Percentiles rank a stretch among this genome's conserved stretches.
Conservation (phyloP, 2,113 vertebrate species). For the Pyxicephalus adspersus region DNA sequence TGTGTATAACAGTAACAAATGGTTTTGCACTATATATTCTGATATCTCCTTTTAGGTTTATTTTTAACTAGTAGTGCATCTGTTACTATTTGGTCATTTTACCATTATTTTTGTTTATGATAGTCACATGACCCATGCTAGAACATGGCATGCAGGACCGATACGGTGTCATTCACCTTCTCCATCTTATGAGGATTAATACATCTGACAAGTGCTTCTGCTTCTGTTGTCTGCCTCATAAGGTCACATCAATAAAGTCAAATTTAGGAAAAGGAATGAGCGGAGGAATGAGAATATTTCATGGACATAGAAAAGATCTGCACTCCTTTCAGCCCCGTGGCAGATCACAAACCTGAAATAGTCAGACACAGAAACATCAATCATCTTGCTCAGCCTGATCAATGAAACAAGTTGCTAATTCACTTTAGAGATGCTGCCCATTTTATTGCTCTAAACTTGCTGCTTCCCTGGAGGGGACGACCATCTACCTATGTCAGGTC, state of each 20-base stretch:
- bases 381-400: not conserved
- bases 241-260: not conserved
- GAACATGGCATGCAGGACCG: no score
- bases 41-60: no score
- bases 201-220: not conserved
- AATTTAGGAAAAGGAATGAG: not conserved
- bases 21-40: no score
- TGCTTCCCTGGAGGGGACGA: not conserved
- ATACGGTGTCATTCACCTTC: no score
- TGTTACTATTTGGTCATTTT: no score
- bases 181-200: not conserved
- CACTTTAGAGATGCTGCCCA: not conserved
- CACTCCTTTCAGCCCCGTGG: not conserved
- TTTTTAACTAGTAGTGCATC: no score
- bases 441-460: not conserved
- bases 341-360: not conserved
- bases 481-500: not conserved
- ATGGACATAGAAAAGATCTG: not conserved
- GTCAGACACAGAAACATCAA: not conserved
- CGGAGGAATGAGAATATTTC: not conserved
- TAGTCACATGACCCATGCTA: no score
- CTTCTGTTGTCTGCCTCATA: not conserved
- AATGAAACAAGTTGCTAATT: slow-evolving; percentile 1
- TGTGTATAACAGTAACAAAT: no score
- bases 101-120: no score